Evolutionary conservation across 1,140 invertebrate species (phyloP), one percentile per base, ranked within the genome.

Genomic region (Chlorops oryzae): DNA sequence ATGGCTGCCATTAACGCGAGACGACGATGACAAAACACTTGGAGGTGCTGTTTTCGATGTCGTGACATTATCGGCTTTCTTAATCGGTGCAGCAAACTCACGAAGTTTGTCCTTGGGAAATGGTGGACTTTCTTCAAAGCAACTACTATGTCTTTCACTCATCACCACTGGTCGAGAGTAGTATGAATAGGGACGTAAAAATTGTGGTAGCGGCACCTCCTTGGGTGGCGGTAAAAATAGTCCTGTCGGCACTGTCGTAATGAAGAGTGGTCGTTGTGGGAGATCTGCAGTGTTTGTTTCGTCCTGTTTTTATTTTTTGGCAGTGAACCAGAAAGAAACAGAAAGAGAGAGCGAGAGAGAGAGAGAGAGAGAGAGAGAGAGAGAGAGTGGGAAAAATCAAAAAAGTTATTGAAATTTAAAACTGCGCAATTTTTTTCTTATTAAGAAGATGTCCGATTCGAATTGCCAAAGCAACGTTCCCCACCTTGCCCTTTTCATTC

Each of bases 221-320:
- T 84, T 81, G 1, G 86, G 85, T 2, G 87, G 86, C 60, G 84
- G 81, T 40, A 90, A 68, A 60, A 88, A 90, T 55, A 85, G 80
- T 2, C 87, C 87, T 20, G 78, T 81, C 50, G 83, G 86, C 5
- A 90, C 87, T 0, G 85, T 88, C 0, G 86, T 88, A 32, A 88
- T 80, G 59, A 90, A 90, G 0, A 83, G 79, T 5, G 79, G 79
- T 27, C 73, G 63, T 21, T 71, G 59, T 59, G 62, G n/a, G n/a
- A n/a, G n/a, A n/a, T 47, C 13, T 48, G 27, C 17, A 53, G 23
- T 20, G 41, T 25, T 4, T 49, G 46, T 24, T 53, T 46, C 22
- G 27, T 47, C 24, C 46, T 53, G 24, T 34, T 35, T 47, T 53
- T 34, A 2, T 27, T 37, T 22, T 12, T 40, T 18, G 35, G 18